Conservation (phyloP, 2,797 vertebrate genomes). For the Coregonus suidteri region DNA sequence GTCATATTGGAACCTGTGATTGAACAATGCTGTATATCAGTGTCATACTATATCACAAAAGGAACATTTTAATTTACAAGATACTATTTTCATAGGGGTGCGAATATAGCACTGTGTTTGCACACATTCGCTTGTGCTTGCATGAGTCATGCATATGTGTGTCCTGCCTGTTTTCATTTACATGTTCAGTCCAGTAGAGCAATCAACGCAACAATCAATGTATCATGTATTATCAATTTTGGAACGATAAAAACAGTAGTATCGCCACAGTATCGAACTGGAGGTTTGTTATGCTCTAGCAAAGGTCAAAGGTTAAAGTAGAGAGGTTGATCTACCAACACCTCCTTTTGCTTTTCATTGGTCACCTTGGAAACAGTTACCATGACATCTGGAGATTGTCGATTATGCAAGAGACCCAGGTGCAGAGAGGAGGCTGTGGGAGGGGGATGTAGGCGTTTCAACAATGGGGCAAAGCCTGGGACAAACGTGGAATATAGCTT, state of each 20-base stretch:
- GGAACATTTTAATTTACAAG: not conserved
- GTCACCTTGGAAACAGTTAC: constrained; percentile 71
- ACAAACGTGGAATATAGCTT: not conserved
- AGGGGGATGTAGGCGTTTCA: constrained; percentile 7
- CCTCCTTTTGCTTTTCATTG: constrained; percentile 58
- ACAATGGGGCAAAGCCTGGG: not conserved
- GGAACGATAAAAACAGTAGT: not conserved
- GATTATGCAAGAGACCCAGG: constrained; percentile 74
- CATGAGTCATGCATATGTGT: constrained; percentile 14
- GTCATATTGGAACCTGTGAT: not conserved
- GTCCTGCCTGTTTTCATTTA: constrained; percentile 10
- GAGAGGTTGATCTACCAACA: constrained; percentile 28
- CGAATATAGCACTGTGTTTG: not conserved
- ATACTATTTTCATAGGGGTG: not conserved
- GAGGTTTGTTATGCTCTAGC: not conserved
- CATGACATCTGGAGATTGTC: constrained; percentile 66
- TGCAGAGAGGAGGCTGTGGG: constrained; percentile 52
- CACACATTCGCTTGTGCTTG: not conserved
- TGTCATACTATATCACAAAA: not conserved
- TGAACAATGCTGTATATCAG: not conserved
- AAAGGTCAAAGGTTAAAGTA: not conserved
- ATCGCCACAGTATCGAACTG: not conserved
- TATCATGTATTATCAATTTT: not conserved
- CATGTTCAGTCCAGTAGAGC: not conserved
- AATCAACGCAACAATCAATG: not conserved